Evolutionary conservation across 92 coral and sea anemone species (phyloP).

Genomic region (Pocillopora grandis): DNA sequence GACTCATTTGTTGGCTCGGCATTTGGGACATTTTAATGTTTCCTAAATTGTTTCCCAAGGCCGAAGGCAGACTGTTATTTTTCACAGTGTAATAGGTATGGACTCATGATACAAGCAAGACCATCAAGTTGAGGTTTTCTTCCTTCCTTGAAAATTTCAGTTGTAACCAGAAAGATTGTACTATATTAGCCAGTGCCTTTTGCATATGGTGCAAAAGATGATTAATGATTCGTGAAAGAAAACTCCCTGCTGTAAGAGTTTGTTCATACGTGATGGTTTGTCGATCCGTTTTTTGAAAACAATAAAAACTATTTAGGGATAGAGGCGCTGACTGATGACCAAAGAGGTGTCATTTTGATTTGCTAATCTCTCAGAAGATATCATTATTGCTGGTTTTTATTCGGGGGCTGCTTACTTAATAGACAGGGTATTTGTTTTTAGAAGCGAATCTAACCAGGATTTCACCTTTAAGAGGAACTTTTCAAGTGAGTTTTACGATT

Average conservation of each 20-base stretch:
- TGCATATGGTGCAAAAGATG: neutral
- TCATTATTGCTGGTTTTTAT: conserved; percentile 30
- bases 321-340: conserved; percentile 45
- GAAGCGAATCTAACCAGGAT: neutral
- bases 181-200: neutral
- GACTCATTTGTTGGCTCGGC: conserved; percentile 17
- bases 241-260: neutral
- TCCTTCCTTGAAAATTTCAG: too few relatives aligned
- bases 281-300: neutral
- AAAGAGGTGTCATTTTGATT: conserved; percentile 41
- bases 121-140: neutral
- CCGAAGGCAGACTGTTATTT: conserved; percentile 13
- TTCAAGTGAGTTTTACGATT: conserved; percentile 33
- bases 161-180: neutral
- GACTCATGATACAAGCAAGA: neutral
- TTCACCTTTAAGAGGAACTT: neutral
- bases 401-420: neutral
- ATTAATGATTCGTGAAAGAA: conserved; percentile 8
- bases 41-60: conserved; percentile 13
- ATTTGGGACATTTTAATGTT: conserved; percentile 44
- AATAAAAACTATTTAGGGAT: conserved; percentile 48
- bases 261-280: conserved; percentile 19
- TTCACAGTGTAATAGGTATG: neutral
- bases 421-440: neutral
- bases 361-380: conserved; percentile 35